Conservation (phyloP, 2,113 vertebrate species). For the Aphelocoma coerulescens region DNA sequence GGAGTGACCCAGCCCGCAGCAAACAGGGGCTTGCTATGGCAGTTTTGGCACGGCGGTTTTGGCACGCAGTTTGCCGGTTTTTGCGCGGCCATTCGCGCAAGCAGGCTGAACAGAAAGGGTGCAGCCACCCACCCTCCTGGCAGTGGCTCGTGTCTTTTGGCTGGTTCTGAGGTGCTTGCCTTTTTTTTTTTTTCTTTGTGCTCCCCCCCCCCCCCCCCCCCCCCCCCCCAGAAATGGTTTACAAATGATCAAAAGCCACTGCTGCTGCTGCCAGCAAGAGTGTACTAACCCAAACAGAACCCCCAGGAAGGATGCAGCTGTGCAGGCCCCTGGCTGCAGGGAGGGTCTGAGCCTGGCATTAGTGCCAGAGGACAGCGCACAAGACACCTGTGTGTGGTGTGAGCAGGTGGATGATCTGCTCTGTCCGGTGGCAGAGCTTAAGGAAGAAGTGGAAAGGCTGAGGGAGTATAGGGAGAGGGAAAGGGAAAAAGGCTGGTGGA, state of each 20-base stretch:
- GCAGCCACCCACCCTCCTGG: background rate
- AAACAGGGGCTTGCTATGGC: background rate
- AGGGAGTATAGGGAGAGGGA: background rate
- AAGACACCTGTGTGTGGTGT: background rate
- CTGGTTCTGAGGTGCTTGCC: background rate
- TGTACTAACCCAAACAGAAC: no score
- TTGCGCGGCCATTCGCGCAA: background rate
- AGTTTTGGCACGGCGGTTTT: background rate
- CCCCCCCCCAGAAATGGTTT: no score
- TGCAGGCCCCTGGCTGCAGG: no score
- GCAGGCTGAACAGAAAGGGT: background rate
- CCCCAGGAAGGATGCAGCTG: no score
- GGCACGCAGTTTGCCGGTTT: background rate
- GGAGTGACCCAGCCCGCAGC: accelerated
- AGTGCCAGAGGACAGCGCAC: no score
- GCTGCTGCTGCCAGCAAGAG: no score
- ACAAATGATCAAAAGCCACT: no score
- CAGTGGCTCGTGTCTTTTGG: background rate
- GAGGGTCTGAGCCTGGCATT: background rate
- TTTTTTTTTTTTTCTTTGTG: no score
- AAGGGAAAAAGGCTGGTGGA: background rate
- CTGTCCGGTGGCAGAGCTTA: background rate
- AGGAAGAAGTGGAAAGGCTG: background rate
- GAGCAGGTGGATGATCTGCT: background rate
- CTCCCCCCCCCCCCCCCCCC: no score